phyloP scores from a whole-genome alignment of 2,888 invertebrate species.

The Pachycephus smyrnensis region DNA sequence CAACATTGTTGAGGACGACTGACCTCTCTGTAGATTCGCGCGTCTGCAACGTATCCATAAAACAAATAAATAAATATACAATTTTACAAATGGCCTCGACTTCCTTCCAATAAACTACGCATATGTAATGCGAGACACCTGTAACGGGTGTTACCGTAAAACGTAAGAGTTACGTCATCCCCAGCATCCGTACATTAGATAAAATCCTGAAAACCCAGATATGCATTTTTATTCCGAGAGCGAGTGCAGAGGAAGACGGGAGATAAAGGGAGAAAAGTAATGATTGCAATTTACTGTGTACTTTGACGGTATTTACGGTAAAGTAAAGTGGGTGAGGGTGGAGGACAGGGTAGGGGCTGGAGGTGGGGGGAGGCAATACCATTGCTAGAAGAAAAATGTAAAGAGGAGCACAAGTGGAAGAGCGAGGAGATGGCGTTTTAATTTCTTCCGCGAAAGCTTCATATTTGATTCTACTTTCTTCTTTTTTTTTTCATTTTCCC shows the following conservation, averaged over 20 bases:
- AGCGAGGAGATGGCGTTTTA: background rate
- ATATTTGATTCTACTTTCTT: background rate
- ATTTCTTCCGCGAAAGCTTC: background rate
- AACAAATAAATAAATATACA: background rate
- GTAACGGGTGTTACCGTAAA: too few species aligned
- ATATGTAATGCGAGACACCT: too few species aligned
- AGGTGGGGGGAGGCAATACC: background rate
- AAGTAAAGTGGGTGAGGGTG: background rate
- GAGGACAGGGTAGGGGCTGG: background rate
- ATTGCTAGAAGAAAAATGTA: background rate
- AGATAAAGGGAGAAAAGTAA: background rate
- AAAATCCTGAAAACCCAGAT: background rate
- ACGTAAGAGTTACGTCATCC: too few species aligned
- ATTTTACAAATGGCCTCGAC: too few species aligned
- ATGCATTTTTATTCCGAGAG: background rate
- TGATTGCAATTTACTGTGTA: background rate
- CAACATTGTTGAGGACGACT: slow-evolving; percentile 75
- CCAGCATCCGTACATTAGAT: background rate
- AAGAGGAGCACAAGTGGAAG: background rate
- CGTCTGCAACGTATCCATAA: slow-evolving; percentile 65
- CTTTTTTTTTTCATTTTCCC: background rate
- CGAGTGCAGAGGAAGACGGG: background rate
- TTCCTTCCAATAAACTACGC: too few species aligned
- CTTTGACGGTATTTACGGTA: background rate
- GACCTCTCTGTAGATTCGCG: slow-evolving; percentile 77